These are phyloP conservation scores for Neodiprion virginianus DNA, from an alignment of 1,140 invertebrate genomes.

Conservation along the genomic window DNA sequence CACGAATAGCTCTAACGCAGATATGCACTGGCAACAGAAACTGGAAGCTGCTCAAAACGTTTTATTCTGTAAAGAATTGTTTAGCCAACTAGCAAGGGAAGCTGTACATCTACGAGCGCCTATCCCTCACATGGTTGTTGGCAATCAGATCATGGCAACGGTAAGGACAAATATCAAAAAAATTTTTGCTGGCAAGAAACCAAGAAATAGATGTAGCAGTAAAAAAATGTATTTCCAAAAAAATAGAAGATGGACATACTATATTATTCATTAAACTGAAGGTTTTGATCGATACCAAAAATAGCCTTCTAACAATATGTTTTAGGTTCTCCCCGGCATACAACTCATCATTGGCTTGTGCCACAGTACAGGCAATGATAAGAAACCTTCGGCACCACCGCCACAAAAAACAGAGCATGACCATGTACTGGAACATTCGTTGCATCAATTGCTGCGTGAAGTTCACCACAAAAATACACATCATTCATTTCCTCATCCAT, in stretches of 20 bases:
- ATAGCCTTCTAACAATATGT: conserved; percentile 8
- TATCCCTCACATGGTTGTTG: conserved; percentile 95
- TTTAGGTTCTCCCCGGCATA: conserved; percentile 89
- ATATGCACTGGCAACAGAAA: conserved; percentile 93
- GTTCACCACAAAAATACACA: conserved; percentile 92
- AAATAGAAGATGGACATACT: neutral
- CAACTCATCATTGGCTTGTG: conserved; percentile 83
- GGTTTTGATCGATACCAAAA: conserved; percentile 11
- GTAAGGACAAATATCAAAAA: conserved; percentile 60
- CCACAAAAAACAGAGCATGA: conserved; percentile 82
- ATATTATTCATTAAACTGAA: conserved; percentile 7
- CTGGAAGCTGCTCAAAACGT: conserved; percentile 97
- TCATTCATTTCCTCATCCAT: conserved; percentile 93
- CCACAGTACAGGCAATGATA: conserved; percentile 74
- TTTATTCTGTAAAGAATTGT: conserved; percentile 96
- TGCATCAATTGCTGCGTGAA: conserved; percentile 92
- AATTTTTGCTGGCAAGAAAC: neutral
- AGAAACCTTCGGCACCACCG: conserved; percentile 61
- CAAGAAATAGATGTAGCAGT: conserved; percentile 1
- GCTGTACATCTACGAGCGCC: conserved; percentile 91
- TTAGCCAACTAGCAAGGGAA: conserved; percentile 92
- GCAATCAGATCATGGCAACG: conserved; percentile 96
- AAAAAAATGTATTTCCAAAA: conserved; percentile 10
- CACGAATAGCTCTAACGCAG: conserved; percentile 72
- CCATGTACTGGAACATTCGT: conserved; percentile 93